Base-by-base conservation (phyloP, 1,140 invertebrate species). In the Agraylea sexmaculata region DNA sequence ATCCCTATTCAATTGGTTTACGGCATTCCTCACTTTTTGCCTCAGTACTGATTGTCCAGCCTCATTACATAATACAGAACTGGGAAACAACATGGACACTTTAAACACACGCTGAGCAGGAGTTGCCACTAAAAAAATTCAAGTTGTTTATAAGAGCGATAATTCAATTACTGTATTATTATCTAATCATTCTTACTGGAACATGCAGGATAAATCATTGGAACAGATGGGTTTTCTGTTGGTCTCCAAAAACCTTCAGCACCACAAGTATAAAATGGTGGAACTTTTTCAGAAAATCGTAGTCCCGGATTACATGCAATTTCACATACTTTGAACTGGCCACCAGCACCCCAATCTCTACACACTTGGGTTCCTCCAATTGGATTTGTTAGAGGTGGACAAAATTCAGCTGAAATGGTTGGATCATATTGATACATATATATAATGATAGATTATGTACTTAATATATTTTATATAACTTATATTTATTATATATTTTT, bases 211-310 rank as follows among this genome's bases (percentile, higher is more conserved):
- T 92, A 94, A 2, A 90, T 66, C 42, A 92, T 59, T 10, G 86
- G 84, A 45, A 83, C 64, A 19, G 65, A 72, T 7, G 87, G 84
- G 54, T 87, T 74, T 16, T 64, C 70, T 2, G 84, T 89, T 16
- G 92, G 92, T 47, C 88, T 70, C 91, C 91, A 96, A 60, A 91
- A 91, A 23, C 91, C 91, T 75, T 96, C 91, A 38, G 87, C 87
- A 11, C 89, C 91, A 58, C 92, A 96, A 4, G 90, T 92, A 55
- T 94, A 96, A 67, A 95, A 96, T 49, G 87, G 84, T 1, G 91
- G 88, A 21, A 94, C 83, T 31, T 76, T 73, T 58, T 91, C 83
- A 1, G 89, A 90, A 64, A 96, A 96, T 48, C 84, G 73, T 1
- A 90, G 65, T 10, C 88, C 88, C 25, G 77, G 55, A 48, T 90